A percentile compares a stretch with the other conserved stretches of the same genome.
These are phyloP conservation scores for Drosophila nannoptera DNA, from an alignment of 1,140 invertebrate species.

Conservation along the genomic window DNA sequence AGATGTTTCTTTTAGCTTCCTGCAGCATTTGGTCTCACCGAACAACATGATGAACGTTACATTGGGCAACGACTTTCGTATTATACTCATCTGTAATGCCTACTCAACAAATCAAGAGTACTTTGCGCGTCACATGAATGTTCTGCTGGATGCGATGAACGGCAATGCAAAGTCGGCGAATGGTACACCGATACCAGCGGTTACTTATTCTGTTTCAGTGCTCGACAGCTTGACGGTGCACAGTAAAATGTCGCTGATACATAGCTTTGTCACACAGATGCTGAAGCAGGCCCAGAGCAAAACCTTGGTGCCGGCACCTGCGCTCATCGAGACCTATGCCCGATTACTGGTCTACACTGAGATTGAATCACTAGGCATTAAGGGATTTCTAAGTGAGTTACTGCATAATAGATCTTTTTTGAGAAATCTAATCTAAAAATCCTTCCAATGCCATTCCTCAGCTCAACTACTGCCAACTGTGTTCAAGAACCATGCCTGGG, in stretches of 20 bases:
- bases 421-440: background rate
- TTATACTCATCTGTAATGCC: constrained; percentile 95
- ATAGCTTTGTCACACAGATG: constrained; percentile 80
- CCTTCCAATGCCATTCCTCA: constrained; percentile 63
- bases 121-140: constrained; percentile 91
- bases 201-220: constrained; percentile 94
- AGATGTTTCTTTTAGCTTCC: constrained; percentile 82
- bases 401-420: background rate
- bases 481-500: constrained; percentile 95
- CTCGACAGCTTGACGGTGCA: constrained; percentile 97
- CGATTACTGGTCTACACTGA: constrained; percentile 96
- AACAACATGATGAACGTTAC: constrained; percentile 83
- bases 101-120: constrained; percentile 94
- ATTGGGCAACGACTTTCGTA: constrained; percentile 91
- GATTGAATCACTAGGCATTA: constrained; percentile 97
- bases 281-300: constrained; percentile 84
- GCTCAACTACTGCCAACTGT: constrained; percentile 92
- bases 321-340: constrained; percentile 96
- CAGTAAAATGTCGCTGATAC: constrained; percentile 98
- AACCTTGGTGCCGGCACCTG: constrained; percentile 89
- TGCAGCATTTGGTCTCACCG: constrained; percentile 89
- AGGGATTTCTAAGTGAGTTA: constrained; percentile 94
- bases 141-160: constrained; percentile 92
- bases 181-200: constrained; percentile 81
- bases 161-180: constrained; percentile 85